Evolutionary conservation across 2,888 invertebrate species (phyloP).

Genomic region (Anthrax anthrax): DNA sequence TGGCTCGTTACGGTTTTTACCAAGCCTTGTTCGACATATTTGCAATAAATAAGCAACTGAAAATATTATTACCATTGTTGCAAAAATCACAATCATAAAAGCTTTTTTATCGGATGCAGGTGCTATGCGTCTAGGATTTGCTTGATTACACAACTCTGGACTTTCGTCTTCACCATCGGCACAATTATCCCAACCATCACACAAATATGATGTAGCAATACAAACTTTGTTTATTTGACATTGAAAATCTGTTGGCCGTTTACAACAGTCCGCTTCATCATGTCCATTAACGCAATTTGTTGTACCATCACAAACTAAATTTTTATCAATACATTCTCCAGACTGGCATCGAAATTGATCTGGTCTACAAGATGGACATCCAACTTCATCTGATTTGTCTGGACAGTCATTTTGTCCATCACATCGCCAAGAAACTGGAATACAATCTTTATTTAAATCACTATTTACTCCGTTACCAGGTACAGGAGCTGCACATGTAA

Average conservation of each 20-base stretch:
- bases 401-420: slow-evolving; percentile 72
- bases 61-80: slow-evolving; percentile 41
- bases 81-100: slow-evolving; percentile 42
- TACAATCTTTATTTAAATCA: slow-evolving; percentile 45
- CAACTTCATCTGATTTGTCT: slow-evolving; percentile 68
- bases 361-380: slow-evolving; percentile 54
- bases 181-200: slow-evolving; percentile 66
- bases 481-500: slow-evolving; percentile 46
- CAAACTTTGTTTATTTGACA: slow-evolving; percentile 63
- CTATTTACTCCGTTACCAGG: slow-evolving; percentile 24
- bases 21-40: slow-evolving; percentile 39
- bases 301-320: slow-evolving; percentile 46
- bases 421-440: slow-evolving; percentile 50
- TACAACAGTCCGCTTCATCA: slow-evolving; percentile 57
- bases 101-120: slow-evolving; percentile 37
- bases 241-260: slow-evolving; percentile 44
- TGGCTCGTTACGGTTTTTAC: slow-evolving; percentile 38
- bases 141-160: slow-evolving; percentile 43
- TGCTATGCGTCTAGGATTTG: slow-evolving; percentile 34
- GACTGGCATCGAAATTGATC: slow-evolving; percentile 47
- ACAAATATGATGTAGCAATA: slow-evolving; percentile 49
- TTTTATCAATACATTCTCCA: slow-evolving; percentile 45
- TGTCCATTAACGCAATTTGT: slow-evolving; percentile 52
- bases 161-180: slow-evolving; percentile 69
- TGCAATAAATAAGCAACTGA: slow-evolving; percentile 39